Evolutionary conservation across 2,888 invertebrate genomes (phyloP).

Genomic region (Gasteruption jaculator): DNA sequence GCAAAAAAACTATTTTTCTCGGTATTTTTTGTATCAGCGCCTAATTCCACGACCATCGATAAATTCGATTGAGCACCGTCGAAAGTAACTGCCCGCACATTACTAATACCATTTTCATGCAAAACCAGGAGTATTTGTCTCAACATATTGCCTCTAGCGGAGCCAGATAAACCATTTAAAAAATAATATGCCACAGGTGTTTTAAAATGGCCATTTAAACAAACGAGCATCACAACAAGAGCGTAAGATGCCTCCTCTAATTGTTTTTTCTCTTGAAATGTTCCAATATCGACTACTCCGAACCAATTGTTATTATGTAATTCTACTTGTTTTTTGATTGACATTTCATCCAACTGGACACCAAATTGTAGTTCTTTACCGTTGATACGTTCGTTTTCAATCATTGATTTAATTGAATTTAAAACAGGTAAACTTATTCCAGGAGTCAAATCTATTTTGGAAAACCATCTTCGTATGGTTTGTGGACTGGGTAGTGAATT

Average conservation of each 20-base stretch:
- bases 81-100: constrained; percentile 29
- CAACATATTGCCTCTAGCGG: constrained; percentile 27
- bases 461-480: too few species aligned
- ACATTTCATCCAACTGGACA: constrained; percentile 12
- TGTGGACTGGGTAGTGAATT: too few species aligned
- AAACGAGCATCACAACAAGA: constrained; percentile 29
- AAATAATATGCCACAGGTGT: constrained; percentile 35
- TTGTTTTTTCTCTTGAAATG: too few species aligned
- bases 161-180: constrained; percentile 24
- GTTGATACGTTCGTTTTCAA: too few species aligned
- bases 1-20: constrained; percentile 4
- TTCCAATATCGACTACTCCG: constrained; percentile 31
- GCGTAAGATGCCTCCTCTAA: constrained; percentile 31
- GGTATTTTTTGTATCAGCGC: constrained; percentile 12
- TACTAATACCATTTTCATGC: constrained; percentile 25
- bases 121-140: constrained; percentile 18
- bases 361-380: constrained; percentile 15
- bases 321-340: constrained; percentile 22
- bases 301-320: neutral
- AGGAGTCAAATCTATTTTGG: too few species aligned
- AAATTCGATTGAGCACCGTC: constrained; percentile 32
- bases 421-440: too few species aligned
- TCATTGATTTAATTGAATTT: too few species aligned
- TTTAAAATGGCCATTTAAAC: constrained; percentile 31
- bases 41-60: constrained; percentile 19